Evolutionary conservation across 2,888 invertebrate species (phyloP), one percentile per base, ranked within the genome.

Genomic region (Isoperla grammatica): DNA sequence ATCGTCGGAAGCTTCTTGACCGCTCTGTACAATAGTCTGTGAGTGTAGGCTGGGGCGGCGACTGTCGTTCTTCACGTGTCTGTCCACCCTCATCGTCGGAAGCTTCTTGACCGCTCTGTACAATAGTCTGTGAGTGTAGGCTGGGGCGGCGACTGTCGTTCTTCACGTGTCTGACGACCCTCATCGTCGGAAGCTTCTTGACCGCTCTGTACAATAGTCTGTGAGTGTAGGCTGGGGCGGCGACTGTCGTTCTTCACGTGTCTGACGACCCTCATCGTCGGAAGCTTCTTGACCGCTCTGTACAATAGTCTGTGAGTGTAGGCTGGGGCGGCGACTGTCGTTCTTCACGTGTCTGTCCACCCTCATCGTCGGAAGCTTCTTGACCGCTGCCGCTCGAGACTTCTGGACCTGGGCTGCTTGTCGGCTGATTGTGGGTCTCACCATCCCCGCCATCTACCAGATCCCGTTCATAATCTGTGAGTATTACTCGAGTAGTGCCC

Each of bases 381-480:
- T 89, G 67, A 91, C 92, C 3, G 89, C 91, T 2, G 79, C 86
- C 56, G 86, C 93, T 23, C 81, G 81, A 46, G 81, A 86, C 69
- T 93, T 89, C 72, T 88, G 88, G 87, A 81, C 83, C 64, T 95
- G 95, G 91, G 85, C 89, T 1, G 76, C 82, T 2, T 89, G 90
- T 68, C 80, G 95, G 64, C 78, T 86, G 15, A 78, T 92, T 50
- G 93, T 94, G n/a, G 95, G 95, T 2, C 75, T 93, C 5, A 92
- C 94, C 0, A 90, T 95, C 69, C 94, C 95, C 2, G 94, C 94
- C 1, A 86, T 95, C 42, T 94, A 95, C 74, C 93, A 94, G 76
- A 94, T 95, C 74, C 95, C 95, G 0, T 94, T 94, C 72, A 94
- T 95, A 61, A 93, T 95, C 70, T 90, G 95, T 95, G 77, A 83